These are phyloP conservation scores for Passer montanus DNA, from an alignment of 2,113 vertebrate genomes.

Conservation along the genomic window DNA sequence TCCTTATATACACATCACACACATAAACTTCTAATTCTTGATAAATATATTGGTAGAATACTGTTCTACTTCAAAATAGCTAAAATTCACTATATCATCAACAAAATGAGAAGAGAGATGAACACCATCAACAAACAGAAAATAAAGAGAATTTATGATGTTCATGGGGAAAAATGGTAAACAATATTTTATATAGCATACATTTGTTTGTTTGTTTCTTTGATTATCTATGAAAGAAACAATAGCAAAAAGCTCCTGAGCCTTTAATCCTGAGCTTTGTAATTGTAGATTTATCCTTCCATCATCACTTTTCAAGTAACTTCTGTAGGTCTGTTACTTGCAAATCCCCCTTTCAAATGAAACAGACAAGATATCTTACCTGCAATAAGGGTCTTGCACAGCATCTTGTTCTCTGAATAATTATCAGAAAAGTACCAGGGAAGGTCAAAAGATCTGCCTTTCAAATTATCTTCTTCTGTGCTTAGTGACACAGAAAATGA, in stretches of 20 bases:
- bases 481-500: background rate
- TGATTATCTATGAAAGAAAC: background rate
- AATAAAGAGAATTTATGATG: background rate
- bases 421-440: background rate
- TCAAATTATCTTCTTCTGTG: background rate
- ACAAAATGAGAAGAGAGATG: background rate
- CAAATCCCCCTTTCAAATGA: background rate
- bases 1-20: background rate
- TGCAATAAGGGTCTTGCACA: background rate
- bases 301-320: background rate
- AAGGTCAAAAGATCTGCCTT: constrained; percentile 12
- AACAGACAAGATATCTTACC: background rate
- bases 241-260: background rate
- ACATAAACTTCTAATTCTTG: background rate
- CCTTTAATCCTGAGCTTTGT: background rate
- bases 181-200: background rate
- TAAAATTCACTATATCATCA: background rate
- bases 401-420: background rate
- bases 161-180: background rate
- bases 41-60: background rate
- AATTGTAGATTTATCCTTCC: background rate
- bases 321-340: background rate
- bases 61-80: background rate
- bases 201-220: background rate
- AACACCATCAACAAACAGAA: background rate